Evolutionary conservation across 2,888 invertebrate genomes (phyloP).

Genomic region (Ornithoptera priamus): DNA sequence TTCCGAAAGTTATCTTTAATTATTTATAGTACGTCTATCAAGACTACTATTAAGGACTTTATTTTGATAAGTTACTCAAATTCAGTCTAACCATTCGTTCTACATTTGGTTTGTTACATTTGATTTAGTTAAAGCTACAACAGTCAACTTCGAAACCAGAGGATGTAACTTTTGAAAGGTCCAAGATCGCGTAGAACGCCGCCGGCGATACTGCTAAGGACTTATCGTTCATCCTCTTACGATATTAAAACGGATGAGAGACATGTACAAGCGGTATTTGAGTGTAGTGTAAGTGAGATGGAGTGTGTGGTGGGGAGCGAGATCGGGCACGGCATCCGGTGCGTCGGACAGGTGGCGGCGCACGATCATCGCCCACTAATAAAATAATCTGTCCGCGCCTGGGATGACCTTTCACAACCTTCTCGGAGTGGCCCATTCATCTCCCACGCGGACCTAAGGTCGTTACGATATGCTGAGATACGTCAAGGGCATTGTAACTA

Average conservation of each 20-base stretch:
- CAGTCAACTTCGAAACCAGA: not conserved
- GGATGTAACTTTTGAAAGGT: not conserved
- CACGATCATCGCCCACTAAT: conserved; percentile 65
- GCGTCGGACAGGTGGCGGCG: conserved; percentile 68
- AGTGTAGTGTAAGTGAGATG: conserved; percentile 22
- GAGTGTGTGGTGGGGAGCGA: conserved; percentile 37
- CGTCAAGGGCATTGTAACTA: conserved; percentile 3
- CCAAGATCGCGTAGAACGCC: conserved; percentile 40
- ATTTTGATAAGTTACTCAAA: not conserved
- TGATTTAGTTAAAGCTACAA: not conserved
- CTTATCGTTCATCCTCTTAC: conserved; percentile 36
- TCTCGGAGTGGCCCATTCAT: conserved; percentile 45
- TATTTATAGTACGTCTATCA: too few relatives aligned
- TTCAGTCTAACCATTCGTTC: not conserved
- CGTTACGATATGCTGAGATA: conserved; percentile 1
- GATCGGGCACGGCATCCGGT: conserved; percentile 66
- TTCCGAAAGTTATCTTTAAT: too few relatives aligned
- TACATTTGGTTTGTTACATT: not conserved
- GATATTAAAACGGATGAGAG: conserved; percentile 29
- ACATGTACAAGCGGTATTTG: conserved; percentile 7
- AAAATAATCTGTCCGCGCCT: conserved; percentile 65
- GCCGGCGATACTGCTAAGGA: conserved; percentile 44
- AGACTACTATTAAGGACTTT: too few relatives aligned
- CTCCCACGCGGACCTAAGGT: conserved; percentile 40
- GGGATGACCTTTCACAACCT: conserved; percentile 71